Percentiles rank a stretch among this genome's conserved stretches.
Conservation (phyloP, 1,140 invertebrate genomes). For the Colletes latitarsis region DNA sequence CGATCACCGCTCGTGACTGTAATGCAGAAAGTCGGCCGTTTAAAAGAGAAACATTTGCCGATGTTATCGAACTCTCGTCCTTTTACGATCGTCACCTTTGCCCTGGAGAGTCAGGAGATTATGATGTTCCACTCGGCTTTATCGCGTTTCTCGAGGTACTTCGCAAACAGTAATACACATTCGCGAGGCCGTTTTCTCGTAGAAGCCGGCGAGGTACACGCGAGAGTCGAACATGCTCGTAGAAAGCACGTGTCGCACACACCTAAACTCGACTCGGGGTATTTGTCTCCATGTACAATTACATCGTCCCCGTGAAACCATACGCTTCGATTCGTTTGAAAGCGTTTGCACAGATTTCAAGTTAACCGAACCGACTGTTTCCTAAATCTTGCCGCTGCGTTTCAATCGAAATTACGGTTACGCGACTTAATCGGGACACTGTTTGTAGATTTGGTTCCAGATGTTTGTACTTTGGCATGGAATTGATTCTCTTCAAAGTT, state of each 20-base stretch:
- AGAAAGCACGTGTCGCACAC: neutral
- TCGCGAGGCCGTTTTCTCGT: neutral
- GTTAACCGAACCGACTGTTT: neutral
- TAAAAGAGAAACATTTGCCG: too few species aligned
- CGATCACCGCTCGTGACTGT: neutral
- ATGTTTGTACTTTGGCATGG: neutral
- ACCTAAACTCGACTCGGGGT: neutral
- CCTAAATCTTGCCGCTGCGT: neutral
- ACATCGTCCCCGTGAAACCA: neutral
- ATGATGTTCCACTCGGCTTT: neutral
- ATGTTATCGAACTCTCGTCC: too few species aligned
- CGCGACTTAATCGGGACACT: neutral
- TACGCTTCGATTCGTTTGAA: neutral
- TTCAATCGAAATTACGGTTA: neutral
- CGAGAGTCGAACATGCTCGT: neutral
- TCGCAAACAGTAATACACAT: constrained; percentile 32
- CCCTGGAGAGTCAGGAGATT: neutral
- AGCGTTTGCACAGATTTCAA: neutral
- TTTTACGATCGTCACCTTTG: constrained; percentile 38
- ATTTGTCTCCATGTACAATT: neutral
- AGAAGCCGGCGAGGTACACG: too few species aligned
- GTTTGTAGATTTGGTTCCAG: too few species aligned
- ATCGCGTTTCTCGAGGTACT: neutral
- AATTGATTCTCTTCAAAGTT: neutral
- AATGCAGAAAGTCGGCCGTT: neutral